These are phyloP conservation scores for Melanotaenia parkinsoni DNA, from an alignment of 2,797 vertebrate genomes.

Conservation along the genomic window DNA sequence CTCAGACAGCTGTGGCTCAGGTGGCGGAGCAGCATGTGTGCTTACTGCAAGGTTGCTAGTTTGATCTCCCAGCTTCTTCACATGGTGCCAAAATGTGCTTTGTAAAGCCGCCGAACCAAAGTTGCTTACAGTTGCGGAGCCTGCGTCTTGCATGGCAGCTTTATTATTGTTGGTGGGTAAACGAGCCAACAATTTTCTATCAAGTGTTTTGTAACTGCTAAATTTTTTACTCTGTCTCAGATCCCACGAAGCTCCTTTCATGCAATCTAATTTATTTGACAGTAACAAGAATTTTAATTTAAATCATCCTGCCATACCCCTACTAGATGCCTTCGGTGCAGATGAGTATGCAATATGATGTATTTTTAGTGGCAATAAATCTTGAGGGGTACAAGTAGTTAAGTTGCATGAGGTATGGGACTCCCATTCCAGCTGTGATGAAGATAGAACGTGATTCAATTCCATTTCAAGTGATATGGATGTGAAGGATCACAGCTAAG, in stretches of 20 bases:
- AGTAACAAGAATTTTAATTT: conserved; percentile 38
- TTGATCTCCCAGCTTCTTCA: conserved; percentile 2
- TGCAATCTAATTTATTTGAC: conserved; percentile 43
- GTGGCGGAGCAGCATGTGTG: conserved; percentile 23
- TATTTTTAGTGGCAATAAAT: conserved; percentile 34
- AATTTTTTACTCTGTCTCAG: not conserved
- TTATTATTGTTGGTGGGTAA: not conserved
- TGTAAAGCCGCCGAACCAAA: not conserved
- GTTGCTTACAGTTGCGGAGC: conserved; percentile 4
- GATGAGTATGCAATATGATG: conserved; percentile 37
- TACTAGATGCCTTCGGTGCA: conserved; percentile 43
- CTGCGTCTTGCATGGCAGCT: not conserved
- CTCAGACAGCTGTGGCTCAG: conserved; percentile 24
- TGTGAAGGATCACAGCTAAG: conserved; percentile 62
- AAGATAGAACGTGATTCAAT: conserved; percentile 60
- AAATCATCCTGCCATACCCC: conserved; percentile 55
- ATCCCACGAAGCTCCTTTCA: conserved; percentile 36
- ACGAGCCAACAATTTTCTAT: not conserved
- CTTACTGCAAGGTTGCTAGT: conserved; percentile 19
- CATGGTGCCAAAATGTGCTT: conserved; percentile 11
- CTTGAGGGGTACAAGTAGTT: conserved; percentile 36
- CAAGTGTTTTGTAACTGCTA: not conserved
- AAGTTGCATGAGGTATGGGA: conserved; percentile 48
- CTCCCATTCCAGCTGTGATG: conserved; percentile 61
- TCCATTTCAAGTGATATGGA: conserved; percentile 31